Base-by-base conservation (phyloP, 2,888 invertebrate species). In the Volucella zonaria region DNA sequence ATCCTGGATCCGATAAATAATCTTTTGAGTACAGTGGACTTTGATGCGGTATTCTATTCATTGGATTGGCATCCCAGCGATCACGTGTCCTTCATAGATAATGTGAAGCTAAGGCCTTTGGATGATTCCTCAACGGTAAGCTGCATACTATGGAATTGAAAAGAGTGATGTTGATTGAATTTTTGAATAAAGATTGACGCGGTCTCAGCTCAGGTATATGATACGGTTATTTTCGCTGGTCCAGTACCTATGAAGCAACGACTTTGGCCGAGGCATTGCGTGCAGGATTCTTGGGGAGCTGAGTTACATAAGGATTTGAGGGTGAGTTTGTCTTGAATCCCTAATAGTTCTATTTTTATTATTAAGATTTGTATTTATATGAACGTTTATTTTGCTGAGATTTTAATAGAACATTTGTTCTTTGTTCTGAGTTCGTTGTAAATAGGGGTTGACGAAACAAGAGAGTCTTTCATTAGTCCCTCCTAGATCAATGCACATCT, bases 21-120 rank as follows among this genome's bases (percentile, higher is more conserved):
- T 51, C 93, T 98, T 49, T 92, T 97, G 90, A 96, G 96, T 68
- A 94, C 94, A 0, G 95, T 97, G 10, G 93, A 95, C 71, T 98
- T 98, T 91, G 96, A 98, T 92, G 94, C 95, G 40, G 95, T 97
- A 56, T 97, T 97, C 92, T 99, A 98, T 93, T 97, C 98, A 0
- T 93, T 97, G 88, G 99, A 99, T 93, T 99, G 99, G 98, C 99
- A 99, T 93, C 99, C 99, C 0, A 95, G 95, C 51, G 96, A 98
- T 92, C 90, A 90, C 86, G 97, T 99, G 47, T 98, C 98, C 8
- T 99, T 99, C 92, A 96, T 98, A 87, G 98, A 99, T 91, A 99
- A 99, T 92, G 94, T 98, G 76, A 94, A 94, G 86, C 93, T 95
- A 91, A 92, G 97, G 0, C 94, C 96, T 82, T 91, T 97, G 74